Evolutionary conservation across 2,113 vertebrate genomes (phyloP).

Genomic region (Macaca nemestrina): DNA sequence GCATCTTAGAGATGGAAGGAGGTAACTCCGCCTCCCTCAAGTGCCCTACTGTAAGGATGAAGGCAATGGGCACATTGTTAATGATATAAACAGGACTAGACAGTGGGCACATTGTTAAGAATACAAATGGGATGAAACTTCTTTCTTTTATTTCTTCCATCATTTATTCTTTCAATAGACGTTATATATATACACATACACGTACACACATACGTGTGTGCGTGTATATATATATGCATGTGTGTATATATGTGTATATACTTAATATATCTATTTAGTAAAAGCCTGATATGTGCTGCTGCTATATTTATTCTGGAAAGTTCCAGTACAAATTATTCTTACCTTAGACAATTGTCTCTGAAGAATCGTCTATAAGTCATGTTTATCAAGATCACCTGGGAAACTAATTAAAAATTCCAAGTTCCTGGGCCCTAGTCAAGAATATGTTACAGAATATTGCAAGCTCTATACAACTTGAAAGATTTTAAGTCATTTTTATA

Average conservation of each 20-base stretch:
- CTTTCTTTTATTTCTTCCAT: background rate
- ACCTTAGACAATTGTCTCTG: background rate
- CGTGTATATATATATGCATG: fast-evolving
- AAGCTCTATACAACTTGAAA: background rate
- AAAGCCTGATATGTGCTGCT: background rate
- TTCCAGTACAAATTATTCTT: background rate
- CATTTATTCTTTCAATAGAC: background rate
- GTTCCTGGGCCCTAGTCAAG: background rate
- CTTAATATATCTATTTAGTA: background rate
- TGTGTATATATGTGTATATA: background rate
- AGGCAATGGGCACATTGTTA: background rate
- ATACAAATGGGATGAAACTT: background rate
- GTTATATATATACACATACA: background rate
- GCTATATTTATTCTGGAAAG: background rate
- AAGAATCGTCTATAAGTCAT: background rate
- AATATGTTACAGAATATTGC: background rate
- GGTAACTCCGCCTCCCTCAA: background rate
- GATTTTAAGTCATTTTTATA: background rate
- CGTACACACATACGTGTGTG: background rate
- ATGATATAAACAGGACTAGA: background rate
- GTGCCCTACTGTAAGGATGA: background rate
- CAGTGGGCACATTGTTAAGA: background rate
- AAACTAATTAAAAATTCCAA: background rate
- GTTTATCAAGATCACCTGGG: background rate
- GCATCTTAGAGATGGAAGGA: background rate